Percentiles rank a stretch among this genome's conserved stretches.
phyloP scores from a whole-genome alignment of 2,888 invertebrate species.

The Trichopoda pennipes region DNA sequence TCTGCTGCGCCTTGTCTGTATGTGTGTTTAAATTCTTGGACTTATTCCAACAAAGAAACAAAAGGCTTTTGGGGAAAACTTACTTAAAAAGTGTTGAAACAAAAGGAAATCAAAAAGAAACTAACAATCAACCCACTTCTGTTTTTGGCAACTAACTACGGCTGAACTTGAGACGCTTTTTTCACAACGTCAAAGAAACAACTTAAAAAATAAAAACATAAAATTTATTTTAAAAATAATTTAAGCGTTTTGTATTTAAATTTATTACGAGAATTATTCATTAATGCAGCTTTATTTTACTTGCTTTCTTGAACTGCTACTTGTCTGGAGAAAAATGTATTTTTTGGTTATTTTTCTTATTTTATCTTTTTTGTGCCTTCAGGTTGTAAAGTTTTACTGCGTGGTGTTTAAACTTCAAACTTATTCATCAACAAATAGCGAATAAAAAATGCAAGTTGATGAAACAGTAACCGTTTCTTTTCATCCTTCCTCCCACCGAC shows the following conservation, averaged over 20 bases:
- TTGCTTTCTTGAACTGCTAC: too few species aligned
- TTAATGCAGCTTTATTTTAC: too few species aligned
- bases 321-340: too few species aligned
- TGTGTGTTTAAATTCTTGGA: conserved; percentile 63
- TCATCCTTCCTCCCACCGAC: too few species aligned
- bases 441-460: too few species aligned
- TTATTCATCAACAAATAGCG: too few species aligned
- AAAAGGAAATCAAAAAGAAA: conserved; percentile 30
- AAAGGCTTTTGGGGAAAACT: conserved; percentile 31
- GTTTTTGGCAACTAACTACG: conserved; percentile 56
- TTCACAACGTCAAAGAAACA: conserved; percentile 20
- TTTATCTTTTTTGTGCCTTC: too few species aligned
- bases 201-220: conserved; percentile 1
- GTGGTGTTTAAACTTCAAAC: too few species aligned
- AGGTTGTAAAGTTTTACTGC: too few species aligned
- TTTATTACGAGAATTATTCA: too few species aligned
- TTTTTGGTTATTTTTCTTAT: too few species aligned
- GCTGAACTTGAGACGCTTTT: conserved; percentile 68
- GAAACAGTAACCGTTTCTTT: too few species aligned
- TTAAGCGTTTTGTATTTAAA: not conserved
- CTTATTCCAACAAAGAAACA: conserved; percentile 63
- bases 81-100: conserved; percentile 28
- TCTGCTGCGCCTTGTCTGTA: conserved; percentile 45
- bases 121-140: conserved; percentile 57
- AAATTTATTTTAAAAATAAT: not conserved